Evolutionary conservation across 2,113 vertebrate species (phyloP), one percentile per base, ranked within the genome.

Genomic region (Ahaetulla prasina): DNA sequence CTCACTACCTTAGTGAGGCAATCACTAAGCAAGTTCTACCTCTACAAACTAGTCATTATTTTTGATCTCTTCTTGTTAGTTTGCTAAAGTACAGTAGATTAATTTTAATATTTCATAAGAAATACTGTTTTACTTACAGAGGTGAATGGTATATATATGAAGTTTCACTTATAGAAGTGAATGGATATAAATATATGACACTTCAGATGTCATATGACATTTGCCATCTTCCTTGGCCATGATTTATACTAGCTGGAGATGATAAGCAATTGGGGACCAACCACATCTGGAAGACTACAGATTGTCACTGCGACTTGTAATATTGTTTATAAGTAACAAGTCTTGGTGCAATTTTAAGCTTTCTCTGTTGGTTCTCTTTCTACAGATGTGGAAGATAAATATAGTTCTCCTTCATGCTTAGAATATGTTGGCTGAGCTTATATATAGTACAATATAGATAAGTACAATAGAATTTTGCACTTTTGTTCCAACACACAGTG

Each of bases 91-190:
- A 45, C n/a, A 87, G 10, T 49, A 27, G 9, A 57, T 91, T 12
- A 45, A 53, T n/a, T 52, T 85, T 85, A 47, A 55, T 8, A 47
- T 4, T 90, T 90, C 5, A 86, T 93, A 5, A 50, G 0, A 25
- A 87, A 25, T 57, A 25, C 30, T 14, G 16, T 86, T 74, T 11
- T 3, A 35, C 39, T 74, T 0, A 0, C 22, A 49, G 54, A 47
- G 20, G 9, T 25, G 22, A 57, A 49, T 30, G 12, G 23, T 7
- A 87, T 30, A 27, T 30, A 27, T 30, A 87, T 87, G 43, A 14
- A 12, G 20, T 86, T 74, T 9, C 3, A 35, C n/a, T 68, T 0
- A 0, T 11, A 47, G 53, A 49, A 39, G 4, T 11, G 54, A 55
- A 86, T 30, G 25, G 43, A 23, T 27, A 87, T 30, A 55, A 23